Evolutionary conservation across 1,140 invertebrate genomes (phyloP).

Genomic region (Leptopilina boulardi): DNA sequence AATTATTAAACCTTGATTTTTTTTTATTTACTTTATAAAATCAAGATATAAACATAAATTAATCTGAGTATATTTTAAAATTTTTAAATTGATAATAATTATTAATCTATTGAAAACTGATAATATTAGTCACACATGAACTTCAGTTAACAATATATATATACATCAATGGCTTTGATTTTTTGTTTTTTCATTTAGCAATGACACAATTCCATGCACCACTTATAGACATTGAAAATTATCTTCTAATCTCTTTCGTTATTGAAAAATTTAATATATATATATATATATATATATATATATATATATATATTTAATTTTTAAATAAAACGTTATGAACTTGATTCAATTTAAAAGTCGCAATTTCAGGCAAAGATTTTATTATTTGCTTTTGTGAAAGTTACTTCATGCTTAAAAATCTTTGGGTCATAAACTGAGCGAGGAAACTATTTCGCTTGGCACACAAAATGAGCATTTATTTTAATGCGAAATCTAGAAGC

Average conservation of each 20-base stretch:
- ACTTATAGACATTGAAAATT: constrained; percentile 19
- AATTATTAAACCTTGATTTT: no score
- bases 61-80: no score
- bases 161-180: not conserved
- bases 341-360: not conserved
- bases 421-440: constrained; percentile 13
- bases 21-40: no score
- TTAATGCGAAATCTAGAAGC: constrained; percentile 15
- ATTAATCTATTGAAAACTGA: constrained; percentile 32
- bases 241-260: not conserved
- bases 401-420: constrained; percentile 12
- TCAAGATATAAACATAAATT: no score
- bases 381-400: not conserved
- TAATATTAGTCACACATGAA: constrained; percentile 31
- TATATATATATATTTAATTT: not conserved
- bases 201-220: constrained; percentile 24
- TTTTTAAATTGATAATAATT: constrained; percentile 30
- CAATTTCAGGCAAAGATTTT: not conserved
- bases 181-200: constrained; percentile 23
- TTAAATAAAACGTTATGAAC: no score
- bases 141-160: constrained; percentile 6
- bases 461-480: constrained; percentile 14
- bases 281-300: not conserved
- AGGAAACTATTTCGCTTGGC: constrained; percentile 16
- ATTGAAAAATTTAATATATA: not conserved